Evolutionary conservation across 2,797 vertebrate genomes (phyloP), one percentile per base, ranked within the genome.

Genomic region (Pteropus rufus): DNA sequence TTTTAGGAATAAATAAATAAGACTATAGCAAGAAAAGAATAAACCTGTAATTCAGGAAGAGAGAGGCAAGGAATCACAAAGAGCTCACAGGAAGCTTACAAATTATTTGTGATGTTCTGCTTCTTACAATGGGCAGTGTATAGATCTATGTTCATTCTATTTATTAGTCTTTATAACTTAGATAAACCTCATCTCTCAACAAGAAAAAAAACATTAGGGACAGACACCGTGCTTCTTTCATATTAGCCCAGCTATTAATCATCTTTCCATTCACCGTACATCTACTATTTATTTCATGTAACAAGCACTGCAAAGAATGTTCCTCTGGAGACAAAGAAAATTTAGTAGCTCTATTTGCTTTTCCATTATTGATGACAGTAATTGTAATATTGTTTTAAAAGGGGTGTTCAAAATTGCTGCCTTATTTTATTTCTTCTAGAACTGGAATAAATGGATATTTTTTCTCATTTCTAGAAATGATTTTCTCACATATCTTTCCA

Each of bases 121-220:
- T 95, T 79, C 56, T 95, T 67, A 56, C 65, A 7, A 14, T 39
- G 15, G 26, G 29, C 14, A 15, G 9, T 77, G 16, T 84, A 15
- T 83, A 58, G 19, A 76, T 77, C 26, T 81, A 7, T 36, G 16
- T 70, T 95, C 19, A 21, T 76, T 96, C 21, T 82, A n/a, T 77
- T 82, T 92, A 39, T 79, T 75, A 60, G 24, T 69, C 72, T 93
- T 94, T 10, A 81, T 81, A 85, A 36, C 21, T 49, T 90, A 88
- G 62, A 72, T 94, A 83, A 95, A 85, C 7, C 5, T 94, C 60
- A 44, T 93, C 34, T 94, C 82, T 97, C 77, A 85, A 81, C 9
- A 85, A 82, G 80, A 79, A 60, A 80, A 46, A 70, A 85, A 52
- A 39, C 46, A 2, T 10, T 36, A 67, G 11, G 56, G 31, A 23